Conservation (phyloP, 23 tunicate species). For the Styela plicata region DNA sequence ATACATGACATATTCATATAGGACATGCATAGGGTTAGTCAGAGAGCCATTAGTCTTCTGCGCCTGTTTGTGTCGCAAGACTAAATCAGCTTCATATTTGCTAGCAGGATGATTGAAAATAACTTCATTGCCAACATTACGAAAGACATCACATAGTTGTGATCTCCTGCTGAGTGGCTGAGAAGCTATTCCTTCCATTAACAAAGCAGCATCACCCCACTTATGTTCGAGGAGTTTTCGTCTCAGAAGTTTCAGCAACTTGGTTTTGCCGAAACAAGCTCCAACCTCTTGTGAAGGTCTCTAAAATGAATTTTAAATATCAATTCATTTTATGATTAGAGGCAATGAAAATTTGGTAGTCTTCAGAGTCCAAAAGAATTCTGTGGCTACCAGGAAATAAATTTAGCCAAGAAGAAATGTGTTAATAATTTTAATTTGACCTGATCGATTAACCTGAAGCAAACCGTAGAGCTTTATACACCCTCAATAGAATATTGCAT, state of each 20-base stretch:
- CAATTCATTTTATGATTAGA: too few relatives aligned
- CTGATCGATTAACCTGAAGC: too few relatives aligned
- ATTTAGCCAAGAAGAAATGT: too few relatives aligned
- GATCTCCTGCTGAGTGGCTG: background rate
- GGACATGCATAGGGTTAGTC: background rate
- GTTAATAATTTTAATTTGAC: too few relatives aligned
- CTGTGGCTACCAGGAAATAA: too few relatives aligned
- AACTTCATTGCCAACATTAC: conserved; percentile 28
- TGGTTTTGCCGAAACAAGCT: background rate
- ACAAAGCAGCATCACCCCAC: conserved; percentile 32
- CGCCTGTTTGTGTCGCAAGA: conserved; percentile 5
- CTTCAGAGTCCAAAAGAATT: too few relatives aligned
- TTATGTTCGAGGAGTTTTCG: conserved; percentile 18
- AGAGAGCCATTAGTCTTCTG: background rate
- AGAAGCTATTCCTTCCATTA: conserved; percentile 19
- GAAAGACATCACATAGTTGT: background rate
- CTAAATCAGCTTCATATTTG: background rate
- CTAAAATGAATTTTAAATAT: too few relatives aligned
- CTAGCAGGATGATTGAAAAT: conserved; percentile 13
- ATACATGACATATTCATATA: conserved; percentile 20
- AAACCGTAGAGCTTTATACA: too few relatives aligned
- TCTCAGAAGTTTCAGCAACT: background rate
- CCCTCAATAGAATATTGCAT: too few relatives aligned
- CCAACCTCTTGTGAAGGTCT: background rate
- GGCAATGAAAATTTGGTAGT: too few relatives aligned